Conservation (phyloP, 2,888 invertebrate species). For the Aspidiotus rigidus region DNA sequence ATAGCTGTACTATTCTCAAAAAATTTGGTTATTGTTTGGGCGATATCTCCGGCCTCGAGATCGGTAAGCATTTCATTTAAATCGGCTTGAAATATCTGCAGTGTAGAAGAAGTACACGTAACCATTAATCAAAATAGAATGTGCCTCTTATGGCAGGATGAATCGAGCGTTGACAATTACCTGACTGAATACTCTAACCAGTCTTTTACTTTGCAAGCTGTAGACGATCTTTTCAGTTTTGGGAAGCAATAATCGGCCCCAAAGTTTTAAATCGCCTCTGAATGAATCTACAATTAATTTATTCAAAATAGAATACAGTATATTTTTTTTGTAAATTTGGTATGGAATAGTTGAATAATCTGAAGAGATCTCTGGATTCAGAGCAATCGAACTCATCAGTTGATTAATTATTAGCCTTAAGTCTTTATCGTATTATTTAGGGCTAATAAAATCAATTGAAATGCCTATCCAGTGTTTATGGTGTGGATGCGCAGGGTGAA, state of each 20-base stretch:
- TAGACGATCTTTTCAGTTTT: constrained; percentile 75
- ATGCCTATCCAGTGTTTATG: too few relatives aligned
- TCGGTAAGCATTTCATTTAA: constrained; percentile 74
- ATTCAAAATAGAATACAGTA: too few relatives aligned
- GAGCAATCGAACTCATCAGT: too few relatives aligned
- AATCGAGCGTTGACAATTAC: constrained; percentile 39
- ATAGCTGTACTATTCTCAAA: constrained; percentile 56
- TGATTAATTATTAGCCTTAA: too few relatives aligned
- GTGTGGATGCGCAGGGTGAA: too few relatives aligned
- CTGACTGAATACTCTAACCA: constrained; percentile 76
- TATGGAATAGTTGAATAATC: too few relatives aligned
- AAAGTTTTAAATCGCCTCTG: constrained; percentile 49
- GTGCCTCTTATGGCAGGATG: too few relatives aligned
- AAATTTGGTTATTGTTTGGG: constrained; percentile 70
- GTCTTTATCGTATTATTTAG: too few relatives aligned
- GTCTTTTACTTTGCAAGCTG: constrained; percentile 84
- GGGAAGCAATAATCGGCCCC: constrained; percentile 76
- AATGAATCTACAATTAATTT: constrained; percentile 17
- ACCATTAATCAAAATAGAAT: constrained; percentile 7
- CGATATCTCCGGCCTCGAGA: constrained; percentile 81
- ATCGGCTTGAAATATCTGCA: constrained; percentile 57
- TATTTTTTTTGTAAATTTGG: too few relatives aligned
- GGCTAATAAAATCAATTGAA: too few relatives aligned
- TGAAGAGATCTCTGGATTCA: too few relatives aligned
- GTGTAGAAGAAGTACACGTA: constrained; percentile 34